Evolutionary conservation across 1,140 invertebrate species (phyloP), one percentile per base, ranked within the genome.

Genomic region (Cydia strobilella): DNA sequence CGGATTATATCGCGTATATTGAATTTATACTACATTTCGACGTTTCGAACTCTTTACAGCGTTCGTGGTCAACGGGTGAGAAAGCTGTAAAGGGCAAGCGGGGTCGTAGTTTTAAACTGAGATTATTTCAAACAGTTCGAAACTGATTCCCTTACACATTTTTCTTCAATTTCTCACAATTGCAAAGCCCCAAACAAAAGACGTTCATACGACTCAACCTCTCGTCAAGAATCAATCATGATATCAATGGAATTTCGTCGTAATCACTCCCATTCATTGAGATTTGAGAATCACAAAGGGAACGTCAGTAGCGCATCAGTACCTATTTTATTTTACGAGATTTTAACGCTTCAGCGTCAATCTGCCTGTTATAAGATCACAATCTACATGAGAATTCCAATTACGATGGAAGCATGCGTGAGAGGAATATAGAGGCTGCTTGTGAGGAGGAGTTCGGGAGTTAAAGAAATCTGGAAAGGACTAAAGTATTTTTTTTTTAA

Each of bases 371-470:
- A 79, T 77, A 79, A 81, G 79, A 84, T 82, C 80, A 80, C 76
- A 82, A 84, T 85, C 79, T 82, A 75, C 65, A 69, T 63, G 77
- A 77, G 84, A 85, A 85, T 85, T 85, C 80, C 84, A 85, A 85
- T 85, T 85, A 83, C 79, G 73, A 77, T 76, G 77, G 76, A 63
- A 74, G 75, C 71, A 74, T 74, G 74, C 79, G 81, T 81, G 81
- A 77, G 74, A 39, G 20, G 82, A 81, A 81, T 82, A 78, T 65
- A 42, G 69, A 72, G 15, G 20, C 62, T 77, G 65, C 65, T 78
- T 79, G 74, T 76, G 39, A 63, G 65, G 45, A 62, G 62, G 23
- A 35, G 15, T 75, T 18, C 15, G 15, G n/a, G 65, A 69, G 27
- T 35, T 69, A 69, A 5, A 69, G 9, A 35, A 12, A 35, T 18